These are phyloP conservation scores for Odocoileus virginianus DNA, from an alignment of 2,113 vertebrate species.

Conservation along the genomic window DNA sequence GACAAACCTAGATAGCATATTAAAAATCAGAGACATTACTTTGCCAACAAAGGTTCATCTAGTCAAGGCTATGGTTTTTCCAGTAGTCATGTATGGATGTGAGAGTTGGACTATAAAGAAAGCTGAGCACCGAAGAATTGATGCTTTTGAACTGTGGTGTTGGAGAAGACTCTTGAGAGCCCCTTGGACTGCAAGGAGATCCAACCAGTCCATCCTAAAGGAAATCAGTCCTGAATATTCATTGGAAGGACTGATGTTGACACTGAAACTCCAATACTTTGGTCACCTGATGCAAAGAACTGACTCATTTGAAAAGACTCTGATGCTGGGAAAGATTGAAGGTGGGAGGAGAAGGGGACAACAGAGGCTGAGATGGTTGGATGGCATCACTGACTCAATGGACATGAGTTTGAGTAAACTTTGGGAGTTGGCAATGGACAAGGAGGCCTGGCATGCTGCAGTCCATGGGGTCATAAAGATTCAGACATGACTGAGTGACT, in stretches of 20 bases:
- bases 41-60: neutral
- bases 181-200: neutral
- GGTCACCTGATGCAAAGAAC: neutral
- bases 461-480: neutral
- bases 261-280: neutral
- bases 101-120: neutral
- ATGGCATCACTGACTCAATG: neutral
- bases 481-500: neutral
- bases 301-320: neutral
- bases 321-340: neutral
- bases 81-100: neutral
- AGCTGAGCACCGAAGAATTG: fast-evolving
- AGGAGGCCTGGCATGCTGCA: neutral
- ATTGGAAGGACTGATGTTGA: neutral
- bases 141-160: neutral
- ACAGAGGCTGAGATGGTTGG: neutral
- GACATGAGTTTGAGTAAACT: neutral
- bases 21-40: neutral
- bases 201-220: neutral
- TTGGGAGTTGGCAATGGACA: neutral
- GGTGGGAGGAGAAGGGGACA: fast-evolving
- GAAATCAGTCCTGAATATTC: neutral
- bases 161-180: neutral
- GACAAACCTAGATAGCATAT: neutral
- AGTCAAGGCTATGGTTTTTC: neutral